A percentile compares a stretch with the other conserved stretches of the same genome.
phyloP scores from a whole-genome alignment of 2,888 invertebrate species.

The Drosophila leonis region DNA sequence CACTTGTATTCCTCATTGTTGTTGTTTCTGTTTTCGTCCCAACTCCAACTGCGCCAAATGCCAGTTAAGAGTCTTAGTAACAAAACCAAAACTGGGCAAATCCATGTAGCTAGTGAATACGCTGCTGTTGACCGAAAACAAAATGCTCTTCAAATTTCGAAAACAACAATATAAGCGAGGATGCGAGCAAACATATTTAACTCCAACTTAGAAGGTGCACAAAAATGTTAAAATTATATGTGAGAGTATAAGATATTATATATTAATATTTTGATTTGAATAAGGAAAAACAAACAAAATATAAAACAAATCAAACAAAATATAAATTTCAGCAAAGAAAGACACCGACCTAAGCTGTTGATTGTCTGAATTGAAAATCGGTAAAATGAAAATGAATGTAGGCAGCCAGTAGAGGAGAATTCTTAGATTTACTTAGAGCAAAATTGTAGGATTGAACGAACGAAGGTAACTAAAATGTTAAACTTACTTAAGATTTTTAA shows the following conservation, averaged over 20 bases:
- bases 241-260: no score
- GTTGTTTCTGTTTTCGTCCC: conserved; percentile 10
- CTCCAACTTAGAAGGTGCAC: no score
- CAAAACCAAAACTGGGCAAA: conserved; percentile 36
- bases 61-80: conserved; percentile 45
- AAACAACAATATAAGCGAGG: no score
- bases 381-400: not conserved
- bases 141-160: conserved; percentile 12
- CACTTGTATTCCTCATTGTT: conserved; percentile 1
- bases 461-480: not conserved
- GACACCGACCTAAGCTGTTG: not conserved
- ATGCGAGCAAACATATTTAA: no score
- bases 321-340: no score
- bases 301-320: not conserved
- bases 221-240: no score
- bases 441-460: not conserved
- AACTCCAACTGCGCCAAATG: conserved; percentile 28
- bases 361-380: not conserved
- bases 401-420: not conserved
- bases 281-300: no score
- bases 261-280: no score
- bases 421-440: no score
- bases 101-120: conserved; percentile 22
- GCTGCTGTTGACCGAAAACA: conserved; percentile 5
- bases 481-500: not conserved